These are phyloP conservation scores for Lycophotia porphyrea DNA, from an alignment of 2,888 invertebrate genomes.

Conservation along the genomic window DNA sequence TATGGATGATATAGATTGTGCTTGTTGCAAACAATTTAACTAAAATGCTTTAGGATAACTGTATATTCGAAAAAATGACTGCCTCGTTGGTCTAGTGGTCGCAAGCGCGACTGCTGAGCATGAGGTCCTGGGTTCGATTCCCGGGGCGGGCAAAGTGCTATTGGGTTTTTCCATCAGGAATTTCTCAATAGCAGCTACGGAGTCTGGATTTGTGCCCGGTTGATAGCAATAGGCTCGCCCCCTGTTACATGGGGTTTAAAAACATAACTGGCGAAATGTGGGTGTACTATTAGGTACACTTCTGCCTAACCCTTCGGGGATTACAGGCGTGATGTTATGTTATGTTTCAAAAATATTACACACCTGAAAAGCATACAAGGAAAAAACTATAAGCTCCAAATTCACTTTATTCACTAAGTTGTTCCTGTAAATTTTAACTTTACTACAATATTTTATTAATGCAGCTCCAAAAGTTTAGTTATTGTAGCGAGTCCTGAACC, in stretches of 20 bases:
- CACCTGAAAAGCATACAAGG: neutral
- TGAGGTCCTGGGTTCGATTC: neutral
- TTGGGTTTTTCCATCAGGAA: too few relatives aligned
- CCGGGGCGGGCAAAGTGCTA: too few relatives aligned
- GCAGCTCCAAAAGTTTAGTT: constrained; percentile 32
- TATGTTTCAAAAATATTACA: neutral
- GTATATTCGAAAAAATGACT: too few relatives aligned
- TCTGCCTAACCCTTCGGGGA: too few relatives aligned
- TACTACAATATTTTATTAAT: constrained; percentile 33
- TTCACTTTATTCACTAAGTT: neutral
- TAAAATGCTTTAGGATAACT: too few relatives aligned
- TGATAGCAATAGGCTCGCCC: too few relatives aligned
- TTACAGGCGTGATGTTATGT: neutral
- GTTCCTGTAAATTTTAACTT: constrained; percentile 16
- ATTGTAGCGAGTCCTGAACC: constrained; percentile 28
- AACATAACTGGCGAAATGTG: neutral
- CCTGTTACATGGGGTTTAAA: neutral
- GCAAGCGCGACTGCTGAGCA: too few relatives aligned
- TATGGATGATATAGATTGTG: too few relatives aligned
- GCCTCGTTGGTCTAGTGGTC: too few relatives aligned
- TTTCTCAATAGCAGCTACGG: too few relatives aligned
- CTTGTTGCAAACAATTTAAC: too few relatives aligned
- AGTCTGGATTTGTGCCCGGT: neutral
- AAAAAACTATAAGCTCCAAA: neutral
- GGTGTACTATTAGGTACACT: too few relatives aligned